Percentiles rank a stretch among this genome's conserved stretches.
These are phyloP conservation scores for Lepeophtheirus nordmannii DNA, from an alignment of 2,888 invertebrate genomes.

Conservation along the genomic window DNA sequence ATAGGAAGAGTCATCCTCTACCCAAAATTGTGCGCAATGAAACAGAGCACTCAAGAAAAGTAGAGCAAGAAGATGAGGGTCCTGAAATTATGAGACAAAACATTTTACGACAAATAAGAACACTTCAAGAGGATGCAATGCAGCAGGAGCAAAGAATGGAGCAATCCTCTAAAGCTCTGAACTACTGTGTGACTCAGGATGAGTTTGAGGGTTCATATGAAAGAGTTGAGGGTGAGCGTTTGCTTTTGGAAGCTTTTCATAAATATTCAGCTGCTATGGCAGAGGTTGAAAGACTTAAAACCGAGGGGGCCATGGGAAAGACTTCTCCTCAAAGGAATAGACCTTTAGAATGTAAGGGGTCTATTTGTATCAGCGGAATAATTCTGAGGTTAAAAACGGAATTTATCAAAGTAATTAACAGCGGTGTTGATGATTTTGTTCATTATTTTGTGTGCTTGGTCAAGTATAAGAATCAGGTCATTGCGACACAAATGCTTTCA, in stretches of 20 bases:
- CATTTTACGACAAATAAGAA: not conserved
- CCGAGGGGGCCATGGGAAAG: not conserved
- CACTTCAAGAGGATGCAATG: constrained; percentile 14
- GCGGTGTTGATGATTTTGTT: constrained; percentile 34
- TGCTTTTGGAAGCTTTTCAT: constrained; percentile 70
- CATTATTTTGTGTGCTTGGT: constrained; percentile 42
- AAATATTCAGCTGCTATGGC: constrained; percentile 14
- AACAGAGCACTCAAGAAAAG: not conserved
- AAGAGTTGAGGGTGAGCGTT: constrained; percentile 61
- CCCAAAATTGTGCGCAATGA: constrained; percentile 11
- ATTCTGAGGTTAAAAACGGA: constrained; percentile 67
- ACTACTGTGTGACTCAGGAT: constrained; percentile 67
- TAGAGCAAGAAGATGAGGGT: not conserved
- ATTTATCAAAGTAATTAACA: constrained; percentile 47
- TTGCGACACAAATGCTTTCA: constrained; percentile 34
- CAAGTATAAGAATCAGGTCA: constrained; percentile 39
- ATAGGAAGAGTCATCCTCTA: constrained; percentile 52
- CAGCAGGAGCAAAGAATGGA: constrained; percentile 16
- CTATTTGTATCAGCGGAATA: constrained; percentile 60
- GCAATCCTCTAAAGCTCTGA: constrained; percentile 79
- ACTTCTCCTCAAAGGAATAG: constrained; percentile 30
- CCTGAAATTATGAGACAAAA: constrained; percentile 1
- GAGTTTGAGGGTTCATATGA: constrained; percentile 57
- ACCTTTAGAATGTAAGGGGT: constrained; percentile 47
- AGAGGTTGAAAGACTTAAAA: constrained; percentile 21